phyloP scores from a whole-genome alignment of 1,140 invertebrate species.

The Penaeus japonicus region DNA sequence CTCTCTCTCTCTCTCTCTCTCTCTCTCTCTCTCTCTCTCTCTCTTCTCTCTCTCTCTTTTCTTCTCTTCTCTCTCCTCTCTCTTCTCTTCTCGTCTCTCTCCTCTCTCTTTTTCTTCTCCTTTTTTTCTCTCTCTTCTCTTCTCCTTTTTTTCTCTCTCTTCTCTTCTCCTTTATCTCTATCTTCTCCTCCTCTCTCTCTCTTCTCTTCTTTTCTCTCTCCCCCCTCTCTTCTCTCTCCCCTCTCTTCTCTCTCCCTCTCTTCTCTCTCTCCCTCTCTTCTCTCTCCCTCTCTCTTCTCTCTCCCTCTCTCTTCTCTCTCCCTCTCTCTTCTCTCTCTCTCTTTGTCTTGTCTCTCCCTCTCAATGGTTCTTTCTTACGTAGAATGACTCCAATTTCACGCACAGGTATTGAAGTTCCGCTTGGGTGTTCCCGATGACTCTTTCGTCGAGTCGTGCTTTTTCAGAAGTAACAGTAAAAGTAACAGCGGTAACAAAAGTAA shows the following conservation, averaged over 20 bases:
- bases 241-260: background rate
- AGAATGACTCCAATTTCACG: too few species aligned
- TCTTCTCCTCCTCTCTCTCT: background rate
- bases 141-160: background rate
- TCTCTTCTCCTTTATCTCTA: background rate
- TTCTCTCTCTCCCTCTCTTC: background rate
- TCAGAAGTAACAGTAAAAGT: too few species aligned
- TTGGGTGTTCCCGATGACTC: too few species aligned
- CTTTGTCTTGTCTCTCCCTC: background rate
- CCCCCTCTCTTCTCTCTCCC: background rate
- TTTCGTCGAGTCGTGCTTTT: too few species aligned
- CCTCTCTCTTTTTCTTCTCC: background rate
- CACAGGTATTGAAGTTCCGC: too few species aligned
- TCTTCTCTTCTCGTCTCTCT: background rate
- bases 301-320: background rate
- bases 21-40: background rate
- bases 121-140: background rate
- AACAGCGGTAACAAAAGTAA: too few species aligned
- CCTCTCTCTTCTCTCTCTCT: background rate
- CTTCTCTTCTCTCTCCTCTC: background rate
- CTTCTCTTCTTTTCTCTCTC: background rate
- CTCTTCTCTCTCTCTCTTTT: background rate
- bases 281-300: background rate
- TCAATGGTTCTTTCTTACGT: too few species aligned
- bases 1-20: background rate